Evolutionary conservation across 2,113 vertebrate genomes (phyloP).

Genomic region (Crotalus tigris): DNA sequence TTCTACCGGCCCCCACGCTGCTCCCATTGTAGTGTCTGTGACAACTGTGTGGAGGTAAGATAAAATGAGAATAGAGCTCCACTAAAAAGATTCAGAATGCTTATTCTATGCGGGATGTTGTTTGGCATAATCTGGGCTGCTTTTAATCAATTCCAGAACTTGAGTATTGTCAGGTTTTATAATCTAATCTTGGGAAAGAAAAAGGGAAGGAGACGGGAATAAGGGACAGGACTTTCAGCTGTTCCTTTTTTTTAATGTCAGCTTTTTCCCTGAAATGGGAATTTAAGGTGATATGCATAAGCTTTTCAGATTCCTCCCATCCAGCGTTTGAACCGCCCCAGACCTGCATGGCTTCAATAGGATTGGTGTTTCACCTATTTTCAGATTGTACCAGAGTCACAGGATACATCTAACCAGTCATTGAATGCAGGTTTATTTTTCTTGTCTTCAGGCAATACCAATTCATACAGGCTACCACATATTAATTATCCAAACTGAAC

Average conservation of each 20-base stretch:
- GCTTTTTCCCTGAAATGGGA: not conserved
- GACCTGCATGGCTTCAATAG: not conserved
- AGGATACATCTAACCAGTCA: not conserved
- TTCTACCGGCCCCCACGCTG: slow-evolving; percentile 96
- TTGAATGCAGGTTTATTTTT: not conserved
- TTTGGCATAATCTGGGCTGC: not conserved
- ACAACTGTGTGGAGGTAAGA: slow-evolving; percentile 97
- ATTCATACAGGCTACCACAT: not conserved
- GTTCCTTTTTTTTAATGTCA: not conserved
- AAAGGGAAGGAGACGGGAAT: not conserved
- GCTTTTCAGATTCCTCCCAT: not conserved
- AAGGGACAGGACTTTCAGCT: not conserved
- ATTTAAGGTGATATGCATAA: not conserved
- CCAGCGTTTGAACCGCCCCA: not conserved
- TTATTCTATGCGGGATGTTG: not conserved
- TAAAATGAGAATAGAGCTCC: not conserved
- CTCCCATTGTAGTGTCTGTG: slow-evolving; percentile 96
- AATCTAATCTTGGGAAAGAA: not conserved
- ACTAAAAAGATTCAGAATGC: not conserved
- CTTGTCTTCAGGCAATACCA: not conserved
- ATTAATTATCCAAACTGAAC: not conserved
- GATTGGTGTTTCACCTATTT: not conserved
- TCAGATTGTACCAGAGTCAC: not conserved
- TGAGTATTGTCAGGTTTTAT: not conserved
- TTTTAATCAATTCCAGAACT: not conserved